Evolutionary conservation across 2,113 vertebrate species (phyloP).

Genomic region (Ptychochromis oligacanthus): DNA sequence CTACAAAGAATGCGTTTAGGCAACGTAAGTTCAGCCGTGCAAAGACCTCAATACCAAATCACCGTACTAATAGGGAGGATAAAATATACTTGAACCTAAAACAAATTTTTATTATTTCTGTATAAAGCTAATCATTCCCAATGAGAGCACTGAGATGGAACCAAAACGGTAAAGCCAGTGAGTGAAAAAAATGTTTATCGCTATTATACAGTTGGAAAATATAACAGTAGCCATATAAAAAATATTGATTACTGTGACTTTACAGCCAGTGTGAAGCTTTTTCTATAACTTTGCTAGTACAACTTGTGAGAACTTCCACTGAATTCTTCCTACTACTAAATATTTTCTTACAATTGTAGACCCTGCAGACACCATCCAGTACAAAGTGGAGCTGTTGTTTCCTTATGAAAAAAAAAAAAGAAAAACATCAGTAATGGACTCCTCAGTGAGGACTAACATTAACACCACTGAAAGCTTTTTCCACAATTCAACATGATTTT

Average conservation of each 20-base stretch:
- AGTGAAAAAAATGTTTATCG: too few species aligned
- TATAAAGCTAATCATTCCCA: not conserved
- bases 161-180: too few species aligned
- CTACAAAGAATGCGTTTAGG: not conserved
- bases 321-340: not conserved
- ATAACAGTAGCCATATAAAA: too few species aligned
- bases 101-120: not conserved
- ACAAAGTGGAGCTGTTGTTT: not conserved
- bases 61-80: not conserved
- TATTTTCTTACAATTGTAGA: not conserved
- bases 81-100: not conserved
- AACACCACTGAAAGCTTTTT: not conserved
- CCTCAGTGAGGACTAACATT: not conserved
- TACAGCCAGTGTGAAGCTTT: too few species aligned
- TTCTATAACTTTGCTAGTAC: not conserved
- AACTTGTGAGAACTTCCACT: not conserved
- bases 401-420: not conserved
- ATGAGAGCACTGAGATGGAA: not conserved
- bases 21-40: too few species aligned
- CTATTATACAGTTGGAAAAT: too few species aligned
- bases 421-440: not conserved
- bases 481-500: conserved; percentile 26
- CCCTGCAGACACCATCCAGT: not conserved
- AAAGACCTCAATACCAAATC: not conserved
- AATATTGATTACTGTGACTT: too few species aligned